Evolutionary conservation across 2,113 vertebrate species (phyloP), one percentile per base, ranked within the genome.

Genomic region (Archilochus colubris): DNA sequence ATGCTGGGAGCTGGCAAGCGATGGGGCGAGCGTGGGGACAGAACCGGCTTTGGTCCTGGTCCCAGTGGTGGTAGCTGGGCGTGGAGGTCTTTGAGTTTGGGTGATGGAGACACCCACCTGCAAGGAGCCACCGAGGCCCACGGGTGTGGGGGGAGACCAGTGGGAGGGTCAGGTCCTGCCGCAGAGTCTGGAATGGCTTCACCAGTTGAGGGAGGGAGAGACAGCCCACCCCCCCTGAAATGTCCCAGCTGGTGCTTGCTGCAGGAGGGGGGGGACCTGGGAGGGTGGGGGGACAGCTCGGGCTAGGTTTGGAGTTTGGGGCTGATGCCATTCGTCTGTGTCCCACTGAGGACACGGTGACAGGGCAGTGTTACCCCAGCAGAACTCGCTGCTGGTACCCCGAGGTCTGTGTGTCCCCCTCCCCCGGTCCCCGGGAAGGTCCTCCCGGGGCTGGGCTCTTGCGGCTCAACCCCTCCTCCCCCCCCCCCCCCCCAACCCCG

Each of bases 101-200:
- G 22, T 5, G 30, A 0, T 5, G 61, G 66, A 36, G 88, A 55
- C 94, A 85, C 24, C 78, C 94, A 85, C 24, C 78, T 20, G 81
- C 19, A 3, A 53, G 5, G 24, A 46, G 61, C 79, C 9, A 53
- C 46, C 22, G 3, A 38, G 74, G 54, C 48, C 54, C 62, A 6
- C 11, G 50, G 27, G 57, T 0, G 12, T 4, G 0, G 53, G 61
- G 23, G 2, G 18, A 25, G 74, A 23, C 7, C 36, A 2, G 31
- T 0, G 18, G 63, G 36, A 75, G n/a, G 33, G 69, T 14, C 2
- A 6, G 10, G 22, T 75, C 30, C 66, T 59, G 72, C n/a, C 7
- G 9, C 68, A 3, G 28, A 1, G 4, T 8, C 67, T 16, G 46
- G 13, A 76, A 68, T 8, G 8, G 38, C 51, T 38, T 59, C 2